Evolutionary conservation across 2,888 invertebrate genomes (phyloP).

Genomic region (Rapana venosa): DNA sequence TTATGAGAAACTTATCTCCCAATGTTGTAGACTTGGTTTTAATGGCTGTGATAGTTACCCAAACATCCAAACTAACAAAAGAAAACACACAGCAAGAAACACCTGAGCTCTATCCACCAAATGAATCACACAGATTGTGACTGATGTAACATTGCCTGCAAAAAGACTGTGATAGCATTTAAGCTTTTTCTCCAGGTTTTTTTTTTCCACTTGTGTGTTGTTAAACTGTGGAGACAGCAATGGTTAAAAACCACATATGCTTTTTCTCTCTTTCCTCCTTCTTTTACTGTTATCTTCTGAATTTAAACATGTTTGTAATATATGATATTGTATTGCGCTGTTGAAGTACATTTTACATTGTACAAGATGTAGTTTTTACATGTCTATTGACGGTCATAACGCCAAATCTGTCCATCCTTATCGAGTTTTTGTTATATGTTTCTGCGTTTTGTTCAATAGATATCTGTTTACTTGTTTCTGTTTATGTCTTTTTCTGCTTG

Average conservation of each 20-base stretch:
- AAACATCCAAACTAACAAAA: neutral
- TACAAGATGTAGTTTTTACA: neutral
- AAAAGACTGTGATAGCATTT: neutral
- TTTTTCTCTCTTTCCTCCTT: neutral
- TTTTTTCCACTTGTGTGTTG: neutral
- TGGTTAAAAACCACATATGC: neutral
- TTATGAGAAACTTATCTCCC: no score
- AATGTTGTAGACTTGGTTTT: no score
- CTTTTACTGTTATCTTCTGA: neutral
- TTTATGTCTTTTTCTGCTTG: neutral
- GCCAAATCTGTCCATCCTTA: no score
- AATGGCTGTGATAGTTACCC: no score
- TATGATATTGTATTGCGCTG: no score
- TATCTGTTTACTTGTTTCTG: neutral
- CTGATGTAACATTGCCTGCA: neutral
- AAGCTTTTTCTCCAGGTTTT: neutral
- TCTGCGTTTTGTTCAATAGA: neutral
- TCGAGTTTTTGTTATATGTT: no score
- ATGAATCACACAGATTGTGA: neutral
- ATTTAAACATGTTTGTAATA: neutral
- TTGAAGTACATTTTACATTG: neutral
- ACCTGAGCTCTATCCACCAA: neutral
- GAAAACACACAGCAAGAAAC: neutral
- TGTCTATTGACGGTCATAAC: no score
- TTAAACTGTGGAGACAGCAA: neutral